Evolutionary conservation across 2,797 vertebrate genomes (phyloP).

Genomic region (Naso thynnoides): DNA sequence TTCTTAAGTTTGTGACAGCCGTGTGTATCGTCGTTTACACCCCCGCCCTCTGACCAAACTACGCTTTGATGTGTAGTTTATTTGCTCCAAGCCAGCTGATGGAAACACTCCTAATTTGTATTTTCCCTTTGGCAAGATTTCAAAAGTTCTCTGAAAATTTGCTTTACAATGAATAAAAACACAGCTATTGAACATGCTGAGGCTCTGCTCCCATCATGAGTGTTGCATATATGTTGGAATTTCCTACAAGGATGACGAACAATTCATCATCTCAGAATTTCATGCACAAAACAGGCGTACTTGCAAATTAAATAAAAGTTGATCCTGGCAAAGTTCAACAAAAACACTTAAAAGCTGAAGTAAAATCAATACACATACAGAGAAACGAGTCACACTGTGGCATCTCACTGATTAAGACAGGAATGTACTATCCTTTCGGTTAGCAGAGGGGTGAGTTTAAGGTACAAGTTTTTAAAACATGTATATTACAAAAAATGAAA

Average conservation of each 20-base stretch:
- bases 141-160: too few relatives aligned
- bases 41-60: too few relatives aligned
- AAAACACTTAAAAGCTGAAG: neutral
- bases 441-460: neutral
- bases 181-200: neutral
- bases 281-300: neutral
- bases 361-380: neutral
- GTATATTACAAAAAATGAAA: neutral
- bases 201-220: neutral
- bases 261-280: neutral
- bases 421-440: conserved; percentile 6
- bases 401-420: neutral
- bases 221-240: neutral
- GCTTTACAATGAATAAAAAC: too few relatives aligned
- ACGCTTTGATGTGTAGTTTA: too few relatives aligned
- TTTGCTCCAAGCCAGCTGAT: too few relatives aligned
- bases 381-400: neutral
- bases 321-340: neutral
- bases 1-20: too few relatives aligned
- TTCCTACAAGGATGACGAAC: neutral
- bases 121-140: too few relatives aligned
- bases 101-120: too few relatives aligned
- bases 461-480: neutral
- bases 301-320: neutral
- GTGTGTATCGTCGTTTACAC: too few relatives aligned